Base-by-base conservation (phyloP, 2,888 invertebrate genomes). In the Acrobasis suavella region DNA sequence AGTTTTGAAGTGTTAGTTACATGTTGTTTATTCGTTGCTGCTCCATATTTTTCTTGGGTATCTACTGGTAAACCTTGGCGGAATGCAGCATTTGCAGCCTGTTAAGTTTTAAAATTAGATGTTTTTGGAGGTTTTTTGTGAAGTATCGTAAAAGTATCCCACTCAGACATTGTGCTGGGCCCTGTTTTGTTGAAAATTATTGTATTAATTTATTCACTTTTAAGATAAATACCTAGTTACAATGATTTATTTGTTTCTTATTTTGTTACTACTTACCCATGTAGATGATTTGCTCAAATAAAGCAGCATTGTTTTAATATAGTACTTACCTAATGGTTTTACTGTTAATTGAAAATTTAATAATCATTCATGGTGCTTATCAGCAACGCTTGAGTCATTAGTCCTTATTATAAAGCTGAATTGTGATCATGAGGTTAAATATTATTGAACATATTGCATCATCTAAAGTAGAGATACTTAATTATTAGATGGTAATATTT, bases 21-120 rank as follows among this genome's bases (percentile, higher is more conserved):
- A 83, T 98, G 98, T 89, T 99, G 99, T 93, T 98, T 98, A 89
- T 99, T 99, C 76, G 97, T 96, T 72, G 98, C 99, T 69, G 98
- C 99, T 82, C 98, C 97, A 95, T 96, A 99, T 94, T 99, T 99
- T 87, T 98, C 97, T 88, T 96, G 96, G 70, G 99, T 99, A 75
- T 99, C 99, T 69, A 99, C 96, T 70, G 95, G 95, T 73, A 96
- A 93, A 70, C 99, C 99, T 91, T 97, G 96, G 76, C 99, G 95
- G 80, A 98, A 96, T 71, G 99, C 99, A 69, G 96, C 96, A 86
- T 97, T 98, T 64, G 98, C 95, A 50, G 98, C 98, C 93, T 97
- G 97, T 90, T 98, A 97, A 72, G 97, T 96, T 92, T 97, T 98
- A 86, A 98, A 93, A 67, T 97, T 95, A 56, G 97, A 96, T 62